A percentile compares a stretch with the other conserved stretches of the same genome.
Evolutionary conservation across 2,113 vertebrate genomes (phyloP).

Genomic region (Triplophysa siluroides): DNA sequence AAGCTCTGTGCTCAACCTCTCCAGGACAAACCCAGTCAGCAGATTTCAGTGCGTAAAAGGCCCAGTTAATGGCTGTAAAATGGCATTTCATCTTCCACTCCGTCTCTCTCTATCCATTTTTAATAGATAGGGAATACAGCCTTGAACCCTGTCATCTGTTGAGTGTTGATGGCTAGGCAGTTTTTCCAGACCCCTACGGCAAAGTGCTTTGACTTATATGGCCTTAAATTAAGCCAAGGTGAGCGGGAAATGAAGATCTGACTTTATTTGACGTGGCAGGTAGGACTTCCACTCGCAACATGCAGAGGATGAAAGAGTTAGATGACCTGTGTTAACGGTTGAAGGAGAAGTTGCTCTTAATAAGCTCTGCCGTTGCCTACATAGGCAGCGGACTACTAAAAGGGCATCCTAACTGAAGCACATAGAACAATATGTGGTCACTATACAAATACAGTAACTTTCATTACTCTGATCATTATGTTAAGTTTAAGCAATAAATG

Average conservation of each 20-base stretch:
- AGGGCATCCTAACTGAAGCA: too few species aligned
- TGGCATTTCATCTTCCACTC: constrained; percentile 20
- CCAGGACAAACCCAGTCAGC: constrained; percentile 21
- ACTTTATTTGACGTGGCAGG: constrained; percentile 57
- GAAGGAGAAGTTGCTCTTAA: not conserved
- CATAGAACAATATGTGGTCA: too few species aligned
- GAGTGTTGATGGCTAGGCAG: constrained; percentile 31
- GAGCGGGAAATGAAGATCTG: constrained; percentile 49
- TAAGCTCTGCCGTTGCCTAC: too few species aligned
- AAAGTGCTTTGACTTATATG: constrained; percentile 53
- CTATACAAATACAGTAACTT: too few species aligned
- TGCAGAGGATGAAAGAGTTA: not conserved
- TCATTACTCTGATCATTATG: too few species aligned
- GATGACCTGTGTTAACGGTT: constrained; percentile 1
- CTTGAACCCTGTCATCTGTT: not conserved
- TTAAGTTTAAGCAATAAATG: too few species aligned
- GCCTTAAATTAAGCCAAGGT: constrained; percentile 60
- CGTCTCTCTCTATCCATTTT: not conserved
- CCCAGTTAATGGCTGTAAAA: constrained; percentile 43
- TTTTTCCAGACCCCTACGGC: constrained; percentile 38
- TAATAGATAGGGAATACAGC: constrained; percentile 25
- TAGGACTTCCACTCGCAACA: constrained; percentile 20
- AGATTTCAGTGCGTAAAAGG: constrained; percentile 17
- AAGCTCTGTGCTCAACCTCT: constrained; percentile 12
- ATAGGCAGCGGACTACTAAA: too few species aligned